phyloP scores from a whole-genome alignment of 2,888 invertebrate genomes.

The Nemotelus nigrinus region DNA sequence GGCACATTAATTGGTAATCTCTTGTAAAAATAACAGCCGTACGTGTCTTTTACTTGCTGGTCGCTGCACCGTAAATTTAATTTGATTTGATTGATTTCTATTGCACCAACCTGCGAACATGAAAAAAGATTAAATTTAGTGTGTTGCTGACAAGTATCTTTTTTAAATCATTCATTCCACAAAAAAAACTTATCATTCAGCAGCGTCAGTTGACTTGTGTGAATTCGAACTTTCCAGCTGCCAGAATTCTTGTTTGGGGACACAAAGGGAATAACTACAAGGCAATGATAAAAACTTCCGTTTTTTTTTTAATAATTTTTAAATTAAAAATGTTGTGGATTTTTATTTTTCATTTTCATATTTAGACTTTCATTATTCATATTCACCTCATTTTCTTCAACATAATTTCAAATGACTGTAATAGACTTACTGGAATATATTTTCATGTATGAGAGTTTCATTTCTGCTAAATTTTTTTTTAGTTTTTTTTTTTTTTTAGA shows the following conservation, averaged over 20 bases:
- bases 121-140: constrained; percentile 3
- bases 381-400: constrained; percentile 32
- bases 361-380: constrained; percentile 30
- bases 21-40: constrained; percentile 3
- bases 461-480: not conserved
- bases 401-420: constrained; percentile 32
- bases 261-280: not conserved
- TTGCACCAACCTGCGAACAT: constrained; percentile 45
- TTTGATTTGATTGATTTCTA: not conserved
- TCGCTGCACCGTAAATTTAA: constrained; percentile 16
- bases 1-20: constrained; percentile 48
- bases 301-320: not conserved
- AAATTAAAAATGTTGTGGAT: constrained; percentile 39
- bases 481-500: constrained; percentile 7
- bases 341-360: constrained; percentile 37
- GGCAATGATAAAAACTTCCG: constrained; percentile 14
- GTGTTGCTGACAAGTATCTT: not conserved
- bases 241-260: constrained; percentile 3
- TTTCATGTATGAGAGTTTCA: no score
- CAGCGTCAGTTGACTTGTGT: constrained; percentile 4
- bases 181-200: constrained; percentile 14
- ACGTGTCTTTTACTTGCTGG: not conserved
- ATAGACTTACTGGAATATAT: constrained; percentile 37
- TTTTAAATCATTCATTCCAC: constrained; percentile 18
- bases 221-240: constrained; percentile 43